These are phyloP conservation scores for Aphodius sticticus DNA, from an alignment of 2,888 invertebrate genomes.

Conservation along the genomic window DNA sequence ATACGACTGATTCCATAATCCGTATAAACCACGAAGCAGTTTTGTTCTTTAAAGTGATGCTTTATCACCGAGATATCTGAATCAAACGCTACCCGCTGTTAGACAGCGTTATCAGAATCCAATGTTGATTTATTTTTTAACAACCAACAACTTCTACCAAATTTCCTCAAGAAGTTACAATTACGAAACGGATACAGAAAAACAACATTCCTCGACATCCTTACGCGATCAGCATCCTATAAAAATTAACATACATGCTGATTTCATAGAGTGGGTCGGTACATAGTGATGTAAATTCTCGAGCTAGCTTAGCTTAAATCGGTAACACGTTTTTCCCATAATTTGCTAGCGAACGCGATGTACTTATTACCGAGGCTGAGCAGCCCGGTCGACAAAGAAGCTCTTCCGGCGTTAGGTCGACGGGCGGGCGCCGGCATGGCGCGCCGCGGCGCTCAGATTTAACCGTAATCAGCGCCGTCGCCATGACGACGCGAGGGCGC, in stretches of 20 bases:
- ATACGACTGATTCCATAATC: too few species aligned
- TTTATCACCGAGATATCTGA: too few species aligned
- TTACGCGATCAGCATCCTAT: not conserved
- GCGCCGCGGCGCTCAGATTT: constrained; percentile 5
- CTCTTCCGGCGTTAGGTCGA: not conserved
- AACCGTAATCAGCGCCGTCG: constrained; percentile 18
- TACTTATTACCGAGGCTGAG: not conserved
- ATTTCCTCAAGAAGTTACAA: too few species aligned
- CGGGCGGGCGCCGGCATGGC: not conserved
- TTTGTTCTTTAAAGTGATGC: too few species aligned
- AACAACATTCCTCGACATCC: not conserved
- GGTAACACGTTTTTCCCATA: not conserved
- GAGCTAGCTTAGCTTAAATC: not conserved
- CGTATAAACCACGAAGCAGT: too few species aligned
- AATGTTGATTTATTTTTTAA: too few species aligned
- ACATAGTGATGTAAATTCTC: not conserved
- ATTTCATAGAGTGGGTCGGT: not conserved
- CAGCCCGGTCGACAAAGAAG: not conserved
- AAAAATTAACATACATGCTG: not conserved
- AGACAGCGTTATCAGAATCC: too few species aligned
- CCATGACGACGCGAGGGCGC: constrained; percentile 11
- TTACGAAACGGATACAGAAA: not conserved
- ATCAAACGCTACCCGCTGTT: too few species aligned
- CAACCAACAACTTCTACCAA: too few species aligned
- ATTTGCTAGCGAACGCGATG: not conserved